These are phyloP conservation scores for Plumapathes pennacea DNA, from an alignment of 92 coral and sea anemone species.

Conservation along the genomic window DNA sequence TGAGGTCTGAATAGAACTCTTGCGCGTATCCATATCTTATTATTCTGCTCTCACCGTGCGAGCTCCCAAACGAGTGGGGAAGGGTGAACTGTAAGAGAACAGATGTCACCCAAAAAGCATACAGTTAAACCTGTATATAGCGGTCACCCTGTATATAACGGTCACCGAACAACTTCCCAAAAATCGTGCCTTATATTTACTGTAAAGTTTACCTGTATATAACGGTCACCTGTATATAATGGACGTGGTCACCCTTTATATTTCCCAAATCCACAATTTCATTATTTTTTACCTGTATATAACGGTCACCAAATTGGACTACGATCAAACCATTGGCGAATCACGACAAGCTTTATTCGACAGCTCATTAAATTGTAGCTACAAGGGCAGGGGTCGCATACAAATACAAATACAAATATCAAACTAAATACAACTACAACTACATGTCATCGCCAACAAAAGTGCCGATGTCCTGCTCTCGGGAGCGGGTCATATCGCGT, in stretches of 20 bases:
- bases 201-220: conserved; percentile 3
- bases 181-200: neutral
- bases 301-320: too few relatives aligned
- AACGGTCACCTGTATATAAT: conserved; percentile 2
- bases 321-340: too few relatives aligned
- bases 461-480: neutral
- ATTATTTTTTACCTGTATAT: conserved; percentile 1
- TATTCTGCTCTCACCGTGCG: neutral
- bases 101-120: too few relatives aligned
- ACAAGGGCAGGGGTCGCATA: conserved; percentile 1
- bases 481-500: neutral
- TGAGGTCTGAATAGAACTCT: neutral
- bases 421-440: neutral
- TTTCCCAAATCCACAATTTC: conserved; percentile 5
- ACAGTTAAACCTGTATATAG: too few relatives aligned
- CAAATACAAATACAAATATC: conserved; percentile 1
- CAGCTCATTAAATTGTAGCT: conserved; percentile 1
- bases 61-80: neutral
- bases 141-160: conserved; percentile 5
- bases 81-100: neutral
- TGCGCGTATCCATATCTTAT: neutral
- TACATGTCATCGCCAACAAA: conserved; percentile 1
- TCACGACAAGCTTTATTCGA: too few relatives aligned
- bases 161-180: conserved; percentile 8
- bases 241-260: conserved; percentile 3